Evolutionary conservation across 1,140 invertebrate genomes (phyloP), one percentile per base, ranked within the genome.

Genomic region (Propsilocerus akamusi): DNA sequence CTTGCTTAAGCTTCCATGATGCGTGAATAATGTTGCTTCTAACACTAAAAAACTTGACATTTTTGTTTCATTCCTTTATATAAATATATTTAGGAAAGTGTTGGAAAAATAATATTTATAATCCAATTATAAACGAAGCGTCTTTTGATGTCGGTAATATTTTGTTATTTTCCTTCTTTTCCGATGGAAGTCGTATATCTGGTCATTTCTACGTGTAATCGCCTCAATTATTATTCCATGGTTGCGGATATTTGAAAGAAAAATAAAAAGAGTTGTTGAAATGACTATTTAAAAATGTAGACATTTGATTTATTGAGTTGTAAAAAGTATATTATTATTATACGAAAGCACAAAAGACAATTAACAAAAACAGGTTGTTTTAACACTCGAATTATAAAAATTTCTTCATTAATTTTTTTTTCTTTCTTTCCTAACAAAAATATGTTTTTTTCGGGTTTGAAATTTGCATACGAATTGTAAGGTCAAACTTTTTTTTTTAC

Each of bases 101-200:
- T 41, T 20, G 34, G 22, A 41, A 41, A 41, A 41, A 41, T 41
- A 41, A 41, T 41, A 41, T 41, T 41, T 41, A 41, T 41, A 41
- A 41, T 41, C 34, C 34, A 41, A 41, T 41, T 41, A 41, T 41
- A 41, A 8, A 2, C 10, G 6, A 30, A 30, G n/a, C 10, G n/a
- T n/a, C n/a, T n/a, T n/a, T n/a, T n/a, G n/a, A n/a, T n/a, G n/a
- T n/a, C n/a, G n/a, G n/a, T n/a, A n/a, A n/a, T n/a, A n/a, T n/a
- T n/a, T n/a, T n/a, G n/a, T n/a, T n/a, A n/a, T n/a, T n/a, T n/a
- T n/a, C n/a, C n/a, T n/a, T n/a, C n/a, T n/a, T n/a, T n/a, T n/a
- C n/a, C n/a, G n/a, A n/a, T n/a, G n/a, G n/a, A n/a, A n/a, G n/a
- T n/a, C n/a, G n/a, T n/a, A n/a, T n/a, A n/a, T n/a, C n/a, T n/a